Base-by-base conservation (phyloP, 1,140 invertebrate species). In the Aleiodes sp. region DNA sequence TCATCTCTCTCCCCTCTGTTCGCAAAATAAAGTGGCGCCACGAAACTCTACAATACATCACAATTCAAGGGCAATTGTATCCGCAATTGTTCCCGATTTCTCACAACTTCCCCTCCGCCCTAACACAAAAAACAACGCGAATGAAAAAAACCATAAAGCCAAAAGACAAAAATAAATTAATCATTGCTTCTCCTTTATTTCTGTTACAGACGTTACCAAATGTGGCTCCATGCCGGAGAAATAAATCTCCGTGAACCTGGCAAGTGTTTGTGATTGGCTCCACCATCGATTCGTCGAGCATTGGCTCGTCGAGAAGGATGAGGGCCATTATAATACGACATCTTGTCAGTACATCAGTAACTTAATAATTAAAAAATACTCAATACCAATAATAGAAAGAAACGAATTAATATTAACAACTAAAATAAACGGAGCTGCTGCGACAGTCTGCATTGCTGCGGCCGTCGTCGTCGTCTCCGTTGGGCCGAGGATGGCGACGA, bases 401-500 rank as follows among this genome's bases (percentile, higher is more conserved):
- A 57, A 39, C 63, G 29, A 43, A 70, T 43, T 70, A 29, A 33
- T 0, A 24, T 65, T 31, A 29, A 63, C 21, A 63, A 24, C 21
- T 26, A 12, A 26, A 26, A 3, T n/a, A n/a, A n/a, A n/a, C n/a
- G n/a, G 52, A 56, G 19, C 21, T n/a, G 16, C 16, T 7, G 21
- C n/a, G n/a, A n/a, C n/a, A n/a, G n/a, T n/a, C n/a, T n/a, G 26
- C 9, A 12, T 16, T 4, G 28, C 19, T 12, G 60, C 39, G 12
- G 66, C 10, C 66, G 56, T 67, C 71, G 68, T 68, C 70, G 65
- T 67, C 71, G 60, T 63, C 62, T 70, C 19, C 56, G 41, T 57
- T 29, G 69, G 72, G 60, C 46, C 46, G 70, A 75, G 65, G 41
- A 78, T 77, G 78, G 75, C 79, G 65, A 73, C 73, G 70, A 73